Conservation (phyloP, 2,888 invertebrate genomes). For the Papilio gigon region DNA sequence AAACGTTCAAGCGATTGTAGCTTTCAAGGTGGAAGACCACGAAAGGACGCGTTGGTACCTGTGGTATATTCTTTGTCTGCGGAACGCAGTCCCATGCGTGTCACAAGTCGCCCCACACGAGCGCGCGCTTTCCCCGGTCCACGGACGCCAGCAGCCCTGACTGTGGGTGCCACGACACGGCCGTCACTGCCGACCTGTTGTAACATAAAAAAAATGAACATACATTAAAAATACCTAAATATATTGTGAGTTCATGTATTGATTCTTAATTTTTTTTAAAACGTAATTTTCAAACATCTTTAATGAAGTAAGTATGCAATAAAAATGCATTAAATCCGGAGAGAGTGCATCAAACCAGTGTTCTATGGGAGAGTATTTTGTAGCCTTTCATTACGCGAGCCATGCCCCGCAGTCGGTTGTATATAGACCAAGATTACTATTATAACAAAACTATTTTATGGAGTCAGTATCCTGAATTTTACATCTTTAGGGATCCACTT, state of each 20-base stretch:
- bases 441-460: slow-evolving; percentile 31
- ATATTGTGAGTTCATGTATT: background rate
- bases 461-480: slow-evolving; percentile 29
- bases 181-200: slow-evolving; percentile 90
- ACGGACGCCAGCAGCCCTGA: slow-evolving; percentile 91
- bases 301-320: slow-evolving; percentile 22
- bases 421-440: slow-evolving; percentile 36
- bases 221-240: background rate
- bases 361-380: slow-evolving; percentile 16
- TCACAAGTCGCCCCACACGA: slow-evolving; percentile 90
- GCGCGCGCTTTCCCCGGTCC: slow-evolving; percentile 90
- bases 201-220: slow-evolving; percentile 23
- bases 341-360: slow-evolving; percentile 22
- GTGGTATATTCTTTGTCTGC: slow-evolving; percentile 49
- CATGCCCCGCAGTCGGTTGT: slow-evolving; percentile 35
- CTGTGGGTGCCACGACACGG: slow-evolving; percentile 94
- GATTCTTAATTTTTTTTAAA: too few species aligned
- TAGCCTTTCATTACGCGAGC: slow-evolving; percentile 30
- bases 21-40: too few species aligned
- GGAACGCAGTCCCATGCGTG: slow-evolving; percentile 64
- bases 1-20: too few species aligned
- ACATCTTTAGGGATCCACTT: slow-evolving; percentile 17
- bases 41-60: too few species aligned
- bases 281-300: too few species aligned
- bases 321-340: slow-evolving; percentile 22